These are phyloP conservation scores for Cochlearius cochlearius DNA, from an alignment of 2,113 vertebrate genomes.

Conservation along the genomic window DNA sequence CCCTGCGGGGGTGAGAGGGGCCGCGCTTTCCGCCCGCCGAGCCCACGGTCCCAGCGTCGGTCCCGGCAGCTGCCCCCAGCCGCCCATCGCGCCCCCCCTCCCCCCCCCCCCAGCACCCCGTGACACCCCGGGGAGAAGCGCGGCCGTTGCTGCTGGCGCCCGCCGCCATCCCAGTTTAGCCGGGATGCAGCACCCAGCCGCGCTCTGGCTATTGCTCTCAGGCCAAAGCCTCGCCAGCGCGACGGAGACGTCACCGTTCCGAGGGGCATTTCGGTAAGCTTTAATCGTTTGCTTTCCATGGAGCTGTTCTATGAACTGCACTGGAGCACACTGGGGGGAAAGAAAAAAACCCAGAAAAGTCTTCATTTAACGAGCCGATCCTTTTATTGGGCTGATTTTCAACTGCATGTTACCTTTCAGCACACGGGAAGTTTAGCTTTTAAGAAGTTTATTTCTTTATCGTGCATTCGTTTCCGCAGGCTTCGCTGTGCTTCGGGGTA, in stretches of 20 bases:
- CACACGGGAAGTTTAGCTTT: conserved; percentile 46
- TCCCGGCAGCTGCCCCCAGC: rapidly evolving
- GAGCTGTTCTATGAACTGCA: not conserved
- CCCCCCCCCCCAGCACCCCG: not conserved
- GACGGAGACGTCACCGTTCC: not conserved
- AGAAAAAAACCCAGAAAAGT: not conserved
- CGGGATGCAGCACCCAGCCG: not conserved
- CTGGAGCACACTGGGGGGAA: not conserved
- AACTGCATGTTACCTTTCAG: conserved; percentile 1
- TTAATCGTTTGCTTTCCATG: not conserved
- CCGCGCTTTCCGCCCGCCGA: rapidly evolving
- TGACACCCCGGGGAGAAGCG: rapidly evolving
- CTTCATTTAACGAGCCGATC: not conserved
- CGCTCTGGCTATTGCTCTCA: not conserved
- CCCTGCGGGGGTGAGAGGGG: too few species aligned
- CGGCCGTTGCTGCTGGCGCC: rapidly evolving
- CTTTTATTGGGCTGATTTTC: conserved; percentile 49
- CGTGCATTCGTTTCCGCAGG: conserved; percentile 61
- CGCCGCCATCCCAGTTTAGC: not conserved
- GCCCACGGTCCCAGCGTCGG: too few species aligned
- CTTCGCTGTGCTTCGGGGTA: conserved; percentile 29
- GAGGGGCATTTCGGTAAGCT: rapidly evolving
- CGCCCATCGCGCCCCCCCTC: not conserved
- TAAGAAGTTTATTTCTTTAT: conserved; percentile 62
- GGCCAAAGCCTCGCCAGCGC: rapidly evolving